These are phyloP conservation scores for Apolygus lucorum DNA, from an alignment of 1,140 invertebrate genomes.

Conservation along the genomic window DNA sequence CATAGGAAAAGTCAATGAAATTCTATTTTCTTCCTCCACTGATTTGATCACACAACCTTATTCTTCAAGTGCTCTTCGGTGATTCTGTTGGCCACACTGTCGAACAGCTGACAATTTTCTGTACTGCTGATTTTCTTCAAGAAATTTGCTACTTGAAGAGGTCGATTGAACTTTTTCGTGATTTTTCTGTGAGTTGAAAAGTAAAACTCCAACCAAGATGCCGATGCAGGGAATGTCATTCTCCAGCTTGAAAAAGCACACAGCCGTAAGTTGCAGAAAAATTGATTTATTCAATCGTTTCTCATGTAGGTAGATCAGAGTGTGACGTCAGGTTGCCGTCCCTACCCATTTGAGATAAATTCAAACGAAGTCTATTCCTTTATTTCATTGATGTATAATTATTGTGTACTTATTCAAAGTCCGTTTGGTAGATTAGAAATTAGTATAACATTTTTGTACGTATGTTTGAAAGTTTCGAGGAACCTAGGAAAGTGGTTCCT, in stretches of 20 bases:
- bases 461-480: no score
- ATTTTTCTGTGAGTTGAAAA: neutral
- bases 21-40: no score
- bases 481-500: no score
- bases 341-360: neutral
- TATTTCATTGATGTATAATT: neutral
- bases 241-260: constrained; percentile 23
- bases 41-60: no score
- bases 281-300: neutral
- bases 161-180: no score
- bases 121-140: neutral
- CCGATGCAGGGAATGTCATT: constrained; percentile 22
- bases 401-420: neutral
- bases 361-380: neutral
- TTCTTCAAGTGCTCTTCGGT: no score
- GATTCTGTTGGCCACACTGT: neutral
- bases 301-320: neutral
- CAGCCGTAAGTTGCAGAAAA: constrained; percentile 19
- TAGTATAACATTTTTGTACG: neutral
- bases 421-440: neutral
- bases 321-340: neutral
- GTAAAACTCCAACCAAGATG: neutral
- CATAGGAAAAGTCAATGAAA: no score
- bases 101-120: neutral
- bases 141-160: no score